Base-by-base conservation (phyloP, 2,888 invertebrate genomes). In the Caenorhabditis drosophilae region DNA sequence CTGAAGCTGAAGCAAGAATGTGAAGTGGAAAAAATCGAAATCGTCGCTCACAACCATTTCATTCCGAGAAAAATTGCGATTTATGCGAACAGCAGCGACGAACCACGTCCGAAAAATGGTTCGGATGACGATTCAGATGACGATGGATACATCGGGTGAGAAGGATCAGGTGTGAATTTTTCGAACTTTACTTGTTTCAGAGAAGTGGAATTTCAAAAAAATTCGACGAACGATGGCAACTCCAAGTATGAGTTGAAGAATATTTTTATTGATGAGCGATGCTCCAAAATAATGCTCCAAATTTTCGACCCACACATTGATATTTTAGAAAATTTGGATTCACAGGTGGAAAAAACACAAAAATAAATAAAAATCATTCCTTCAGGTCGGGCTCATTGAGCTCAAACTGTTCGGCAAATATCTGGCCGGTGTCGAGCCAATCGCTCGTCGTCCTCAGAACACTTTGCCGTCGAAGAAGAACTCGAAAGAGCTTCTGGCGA, bases 231-330 rank as follows among this genome's bases (percentile, higher is more conserved):
- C 47, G 53, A 22, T 47, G 55, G 42, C 26, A 54, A 54, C 25
- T 40, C 55, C 9, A 71, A 71, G 35, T 68, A 72, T 36, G 75
- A 75, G 48, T 38, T 75, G 45, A 75, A 75, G 46, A 73, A 67
- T 20, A 64, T 75, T n/a, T 75, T 67, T 53, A 41, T 75, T 34
- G 71, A 75, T 50, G 73, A 73, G 44, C 55, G 27, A 20, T 64
- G 66, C 26, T 25, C 56, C 2, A 46, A 48, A 20, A 25, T 72
- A 9, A 42, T 68, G 2, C 41, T 72, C 18, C 38, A 56, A 31
- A 50, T 72, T 1, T 51, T 47, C 12, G 68, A 62, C 34, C 47
- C 56, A 1, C 63, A 72, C 26, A n/a, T 52, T 6, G 68, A 63
- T 22, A 47, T 59, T 31, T 46, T 60, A 2, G 56, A 60, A 16